Conservation (phyloP, 2,888 invertebrate genomes). For the Morpho deidamia region DNA sequence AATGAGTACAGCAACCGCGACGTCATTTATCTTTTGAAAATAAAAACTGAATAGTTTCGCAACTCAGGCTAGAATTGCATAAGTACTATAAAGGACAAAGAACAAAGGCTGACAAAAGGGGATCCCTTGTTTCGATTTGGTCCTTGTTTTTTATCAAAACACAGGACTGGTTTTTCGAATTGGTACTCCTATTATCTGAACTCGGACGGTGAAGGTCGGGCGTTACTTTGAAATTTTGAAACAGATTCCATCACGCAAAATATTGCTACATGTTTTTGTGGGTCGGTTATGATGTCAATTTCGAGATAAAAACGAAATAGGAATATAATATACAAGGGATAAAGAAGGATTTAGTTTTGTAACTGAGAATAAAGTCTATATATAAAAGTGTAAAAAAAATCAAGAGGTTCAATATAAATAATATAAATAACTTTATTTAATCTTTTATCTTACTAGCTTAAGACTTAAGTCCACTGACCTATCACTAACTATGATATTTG, state of each 20-base stretch:
- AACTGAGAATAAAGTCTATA: too few relatives aligned
- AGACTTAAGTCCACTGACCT: too few relatives aligned
- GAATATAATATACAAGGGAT: too few relatives aligned
- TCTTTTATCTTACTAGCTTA: too few relatives aligned
- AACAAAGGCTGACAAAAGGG: constrained; percentile 43
- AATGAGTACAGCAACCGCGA: not conserved
- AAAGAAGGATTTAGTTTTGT: too few relatives aligned
- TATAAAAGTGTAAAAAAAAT: too few relatives aligned
- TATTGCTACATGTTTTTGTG: constrained; percentile 48
- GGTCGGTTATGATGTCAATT: not conserved
- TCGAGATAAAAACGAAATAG: too few relatives aligned
- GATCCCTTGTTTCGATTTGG: constrained; percentile 56
- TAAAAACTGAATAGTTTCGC: not conserved
- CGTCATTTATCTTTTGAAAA: constrained; percentile 2
- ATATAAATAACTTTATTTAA: too few relatives aligned
- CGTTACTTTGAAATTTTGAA: constrained; percentile 62
- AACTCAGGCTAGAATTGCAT: constrained; percentile 12
- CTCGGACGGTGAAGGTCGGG: constrained; percentile 66
- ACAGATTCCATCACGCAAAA: constrained; percentile 74
- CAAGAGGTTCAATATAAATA: too few relatives aligned
- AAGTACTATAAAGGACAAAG: constrained; percentile 13
- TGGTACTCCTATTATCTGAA: constrained; percentile 73
- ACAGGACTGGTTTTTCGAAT: constrained; percentile 71
- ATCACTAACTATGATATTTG: too few relatives aligned
- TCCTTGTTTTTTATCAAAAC: constrained; percentile 53